These are phyloP conservation scores for Drosophila tropicalis DNA, from an alignment of 1,140 invertebrate species.

Conservation along the genomic window DNA sequence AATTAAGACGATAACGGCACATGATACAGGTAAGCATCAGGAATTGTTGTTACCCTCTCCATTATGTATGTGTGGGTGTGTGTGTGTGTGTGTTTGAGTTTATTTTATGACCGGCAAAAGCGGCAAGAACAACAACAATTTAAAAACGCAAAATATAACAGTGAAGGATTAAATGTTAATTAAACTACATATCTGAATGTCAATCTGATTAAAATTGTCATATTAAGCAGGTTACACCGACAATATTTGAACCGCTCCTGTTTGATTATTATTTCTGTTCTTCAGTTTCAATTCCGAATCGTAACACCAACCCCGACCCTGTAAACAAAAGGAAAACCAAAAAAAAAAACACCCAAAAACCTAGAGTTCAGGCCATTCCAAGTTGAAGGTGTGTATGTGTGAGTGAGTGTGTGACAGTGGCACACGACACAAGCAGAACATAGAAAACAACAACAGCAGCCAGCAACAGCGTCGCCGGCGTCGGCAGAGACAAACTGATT, in stretches of 20 bases:
- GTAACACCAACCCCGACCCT: background rate
- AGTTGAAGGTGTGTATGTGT: conserved; percentile 59
- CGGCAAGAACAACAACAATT: conserved; percentile 9
- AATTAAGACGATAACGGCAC: conserved; percentile 44
- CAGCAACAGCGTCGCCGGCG: conserved; percentile 10
- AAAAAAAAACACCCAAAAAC: conserved; percentile 19
- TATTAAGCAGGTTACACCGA: background rate
- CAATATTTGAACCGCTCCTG: background rate
- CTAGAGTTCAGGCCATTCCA: conserved; percentile 59
- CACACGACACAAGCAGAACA: conserved; percentile 66
- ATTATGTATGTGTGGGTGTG: background rate
- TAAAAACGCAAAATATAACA: too few species aligned
- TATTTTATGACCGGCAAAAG: conserved; percentile 26
- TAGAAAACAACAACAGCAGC: conserved; percentile 18
- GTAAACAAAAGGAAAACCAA: conserved; percentile 48
- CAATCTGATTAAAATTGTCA: too few species aligned
- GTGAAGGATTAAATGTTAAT: background rate
- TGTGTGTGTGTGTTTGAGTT: conserved; percentile 18
- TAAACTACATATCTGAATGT: too few species aligned
- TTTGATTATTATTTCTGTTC: background rate
- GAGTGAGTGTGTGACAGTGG: conserved; percentile 51
- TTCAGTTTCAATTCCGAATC: conserved; percentile 9
- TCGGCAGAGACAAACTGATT: conserved; percentile 44
- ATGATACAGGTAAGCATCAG: background rate
- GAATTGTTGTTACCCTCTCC: conserved; percentile 5